Conservation (phyloP, 2,797 vertebrate species). For the Sebastes nivosus region DNA sequence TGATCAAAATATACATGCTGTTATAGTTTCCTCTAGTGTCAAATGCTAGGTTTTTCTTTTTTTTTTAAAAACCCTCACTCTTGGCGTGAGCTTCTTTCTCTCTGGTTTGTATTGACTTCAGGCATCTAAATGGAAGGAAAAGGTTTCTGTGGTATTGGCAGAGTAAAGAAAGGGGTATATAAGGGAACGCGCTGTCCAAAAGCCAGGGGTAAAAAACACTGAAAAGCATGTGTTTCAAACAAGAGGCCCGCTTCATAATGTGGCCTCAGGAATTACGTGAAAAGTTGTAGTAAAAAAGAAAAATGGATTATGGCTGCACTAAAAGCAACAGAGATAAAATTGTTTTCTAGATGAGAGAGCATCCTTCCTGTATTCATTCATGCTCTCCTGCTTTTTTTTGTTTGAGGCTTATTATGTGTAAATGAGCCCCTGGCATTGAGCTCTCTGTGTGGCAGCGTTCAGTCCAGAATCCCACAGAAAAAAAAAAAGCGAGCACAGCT, state of each 20-base stretch:
- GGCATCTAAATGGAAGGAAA: conserved; percentile 67
- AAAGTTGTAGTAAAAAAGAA: conserved; percentile 18
- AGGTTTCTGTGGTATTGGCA: conserved; percentile 73
- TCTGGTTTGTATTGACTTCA: conserved; percentile 64
- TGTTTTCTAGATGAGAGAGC: conserved; percentile 26
- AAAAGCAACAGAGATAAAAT: conserved; percentile 16
- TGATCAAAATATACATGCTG: conserved; percentile 43
- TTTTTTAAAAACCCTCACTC: conserved; percentile 18
- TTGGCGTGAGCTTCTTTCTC: conserved; percentile 5
- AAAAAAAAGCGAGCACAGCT: background rate
- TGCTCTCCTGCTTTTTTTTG: conserved; percentile 12
- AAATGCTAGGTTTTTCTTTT: conserved; percentile 2
- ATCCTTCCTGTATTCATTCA: conserved; percentile 19
- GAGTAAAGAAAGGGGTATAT: conserved; percentile 43
- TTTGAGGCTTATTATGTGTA: conserved; percentile 40
- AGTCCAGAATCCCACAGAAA: conserved; percentile 6
- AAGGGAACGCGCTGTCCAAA: conserved; percentile 52
- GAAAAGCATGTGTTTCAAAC: conserved; percentile 55
- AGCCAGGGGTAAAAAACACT: conserved; percentile 35
- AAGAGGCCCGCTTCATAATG: conserved; percentile 56
- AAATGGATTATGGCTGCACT: background rate
- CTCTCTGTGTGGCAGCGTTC: conserved; percentile 19
- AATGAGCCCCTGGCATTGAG: conserved; percentile 44
- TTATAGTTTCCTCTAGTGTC: conserved; percentile 35
- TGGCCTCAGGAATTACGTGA: conserved; percentile 41